These are phyloP conservation scores for Anthophora plumipes DNA, from an alignment of 2,888 invertebrate species.

Conservation along the genomic window DNA sequence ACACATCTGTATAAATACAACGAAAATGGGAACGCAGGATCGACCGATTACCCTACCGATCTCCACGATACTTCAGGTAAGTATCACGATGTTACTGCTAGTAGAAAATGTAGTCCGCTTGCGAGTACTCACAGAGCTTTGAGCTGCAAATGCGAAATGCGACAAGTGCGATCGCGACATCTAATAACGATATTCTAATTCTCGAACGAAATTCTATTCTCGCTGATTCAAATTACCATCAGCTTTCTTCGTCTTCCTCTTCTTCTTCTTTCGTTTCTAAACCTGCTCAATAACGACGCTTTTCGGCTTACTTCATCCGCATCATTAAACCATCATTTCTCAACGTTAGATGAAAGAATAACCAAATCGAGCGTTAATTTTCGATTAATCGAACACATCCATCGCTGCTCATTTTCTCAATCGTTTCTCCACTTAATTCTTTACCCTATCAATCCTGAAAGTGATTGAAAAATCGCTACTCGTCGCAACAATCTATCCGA, in stretches of 20 bases:
- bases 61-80: constrained; percentile 80
- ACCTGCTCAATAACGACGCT: constrained; percentile 24
- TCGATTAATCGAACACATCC: not conserved
- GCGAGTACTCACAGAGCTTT: not conserved
- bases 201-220: not conserved
- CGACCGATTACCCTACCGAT: constrained; percentile 75
- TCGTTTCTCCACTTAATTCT: not conserved
- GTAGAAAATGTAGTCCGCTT: constrained; percentile 23
- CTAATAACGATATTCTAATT: not conserved
- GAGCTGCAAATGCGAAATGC: constrained; percentile 15
- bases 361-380: too few relatives aligned
- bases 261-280: not conserved
- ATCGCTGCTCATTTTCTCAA: constrained; percentile 12
- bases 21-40: constrained; percentile 64
- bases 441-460: not conserved
- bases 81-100: constrained; percentile 57
- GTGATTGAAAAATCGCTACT: not conserved
- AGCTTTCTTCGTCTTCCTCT: not conserved
- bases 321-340: not conserved
- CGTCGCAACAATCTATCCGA: not conserved
- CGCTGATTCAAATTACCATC: not conserved
- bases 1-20: constrained; percentile 49
- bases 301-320: constrained; percentile 21
- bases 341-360: not conserved
- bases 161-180: constrained; percentile 8